Evolutionary conservation across 2,113 vertebrate genomes (phyloP).

Genomic region (Proteles cristata): DNA sequence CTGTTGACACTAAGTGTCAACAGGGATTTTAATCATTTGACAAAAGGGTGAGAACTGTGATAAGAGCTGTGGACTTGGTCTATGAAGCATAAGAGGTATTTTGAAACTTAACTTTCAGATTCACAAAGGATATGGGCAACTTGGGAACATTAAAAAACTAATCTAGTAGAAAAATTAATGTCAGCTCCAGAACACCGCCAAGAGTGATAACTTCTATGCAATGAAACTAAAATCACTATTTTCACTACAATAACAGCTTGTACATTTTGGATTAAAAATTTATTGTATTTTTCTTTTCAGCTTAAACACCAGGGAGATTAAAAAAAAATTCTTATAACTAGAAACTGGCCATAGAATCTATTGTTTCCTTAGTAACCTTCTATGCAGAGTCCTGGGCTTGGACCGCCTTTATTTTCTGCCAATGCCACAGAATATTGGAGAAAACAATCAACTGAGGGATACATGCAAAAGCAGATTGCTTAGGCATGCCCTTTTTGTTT

Average conservation of each 20-base stretch:
- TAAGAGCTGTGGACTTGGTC: neutral
- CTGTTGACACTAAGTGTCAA: slow-evolving; percentile 17
- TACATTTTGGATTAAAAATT: slow-evolving; percentile 49
- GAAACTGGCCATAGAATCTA: slow-evolving; percentile 11
- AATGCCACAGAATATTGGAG: neutral
- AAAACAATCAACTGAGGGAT: neutral
- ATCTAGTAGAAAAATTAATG: neutral
- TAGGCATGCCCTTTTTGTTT: slow-evolving; percentile 17
- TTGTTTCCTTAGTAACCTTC: slow-evolving; percentile 54
- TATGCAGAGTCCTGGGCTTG: neutral
- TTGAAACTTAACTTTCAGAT: slow-evolving; percentile 47
- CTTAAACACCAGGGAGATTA: slow-evolving; percentile 4
- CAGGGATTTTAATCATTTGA: slow-evolving; percentile 17
- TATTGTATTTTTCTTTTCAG: slow-evolving; percentile 51
- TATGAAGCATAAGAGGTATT: slow-evolving; percentile 20
- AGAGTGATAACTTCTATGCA: neutral
- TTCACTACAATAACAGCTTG: neutral
- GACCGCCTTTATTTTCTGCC: slow-evolving; percentile 28
- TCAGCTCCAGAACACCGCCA: neutral
- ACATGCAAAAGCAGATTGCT: neutral
- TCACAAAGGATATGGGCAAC: slow-evolving; percentile 39
- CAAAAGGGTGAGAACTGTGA: slow-evolving; percentile 6
- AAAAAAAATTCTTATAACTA: neutral
- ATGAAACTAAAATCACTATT: slow-evolving; percentile 10
- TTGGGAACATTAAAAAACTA: slow-evolving; percentile 38